Conservation (phyloP, 2,888 invertebrate species). For the Dasypogon diadema region DNA sequence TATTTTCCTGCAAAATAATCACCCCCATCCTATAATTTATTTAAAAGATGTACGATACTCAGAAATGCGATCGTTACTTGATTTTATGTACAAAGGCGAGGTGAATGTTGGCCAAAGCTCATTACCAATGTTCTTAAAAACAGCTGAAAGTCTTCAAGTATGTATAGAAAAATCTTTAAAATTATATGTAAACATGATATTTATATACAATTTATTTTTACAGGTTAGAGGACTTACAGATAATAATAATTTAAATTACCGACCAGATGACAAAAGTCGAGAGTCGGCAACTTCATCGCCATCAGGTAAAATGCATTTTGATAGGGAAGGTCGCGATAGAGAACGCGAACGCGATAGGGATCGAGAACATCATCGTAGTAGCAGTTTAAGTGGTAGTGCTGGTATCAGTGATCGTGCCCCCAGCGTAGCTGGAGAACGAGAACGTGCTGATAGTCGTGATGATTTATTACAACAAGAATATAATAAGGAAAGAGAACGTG, state of each 20-base stretch:
- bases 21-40: slow-evolving; percentile 93
- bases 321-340: slow-evolving; percentile 58
- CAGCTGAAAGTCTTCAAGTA: slow-evolving; percentile 91
- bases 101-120: slow-evolving; percentile 93
- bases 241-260: slow-evolving; percentile 75
- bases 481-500: slow-evolving; percentile 71
- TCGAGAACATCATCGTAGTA: slow-evolving; percentile 59
- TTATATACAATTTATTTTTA: slow-evolving; percentile 25
- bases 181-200: slow-evolving; percentile 17
- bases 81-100: slow-evolving; percentile 94
- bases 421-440: slow-evolving; percentile 65
- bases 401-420: slow-evolving; percentile 66
- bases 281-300: slow-evolving; percentile 67
- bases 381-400: slow-evolving; percentile 54
- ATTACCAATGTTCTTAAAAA: slow-evolving; percentile 90
- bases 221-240: slow-evolving; percentile 85
- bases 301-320: slow-evolving; percentile 61
- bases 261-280: slow-evolving; percentile 68
- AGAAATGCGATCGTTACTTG: slow-evolving; percentile 89
- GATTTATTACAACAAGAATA: slow-evolving; percentile 67
- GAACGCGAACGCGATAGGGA: slow-evolving; percentile 61
- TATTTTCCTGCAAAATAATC: slow-evolving; percentile 88
- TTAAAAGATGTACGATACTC: slow-evolving; percentile 91
- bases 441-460: slow-evolving; percentile 66
- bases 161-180: slow-evolving; percentile 38